Base-by-base conservation (phyloP, 2,797 vertebrate genomes). In the Limosa lapponica region DNA sequence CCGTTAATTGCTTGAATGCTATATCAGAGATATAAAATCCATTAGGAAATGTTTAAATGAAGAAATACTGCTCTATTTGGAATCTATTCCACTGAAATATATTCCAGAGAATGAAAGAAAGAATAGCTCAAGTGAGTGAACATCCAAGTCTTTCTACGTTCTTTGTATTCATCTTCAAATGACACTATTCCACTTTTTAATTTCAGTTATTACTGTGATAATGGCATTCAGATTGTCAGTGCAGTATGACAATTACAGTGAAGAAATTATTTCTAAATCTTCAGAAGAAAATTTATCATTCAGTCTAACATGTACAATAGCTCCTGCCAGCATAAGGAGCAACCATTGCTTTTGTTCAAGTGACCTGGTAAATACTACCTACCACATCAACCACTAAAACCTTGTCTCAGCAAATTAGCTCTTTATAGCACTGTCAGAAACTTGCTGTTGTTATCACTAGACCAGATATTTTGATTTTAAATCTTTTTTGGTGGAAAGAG, bases 131-230 rank as follows among this genome's bases (percentile, higher is more conserved):
- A 52, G 41, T 57, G 46, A 70, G 20, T 74, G 77, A 79, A 79
- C 37, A 17, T 25, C 25, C 24, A 67, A 93, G 51, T 80, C 82
- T 77, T 78, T 93, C 77, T 90, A 44, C 2, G 4, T 59, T 69
- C 62, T 86, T 93, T 70, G 12, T 79, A 87, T 90, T 93, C 41
- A 65, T 79, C 54, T 88, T 86, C 70, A 93, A 89, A 89, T 87
- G 37, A 74, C 84, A 89, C 14, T 15, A 74, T 84, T 94, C 41
- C 66, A 82, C 36, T 94, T 91, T 75, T 82, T 82, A 83, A 91
- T 93, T 95, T 94, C 79, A 62, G 75, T 72, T 91, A 88, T 94
- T 96, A 87, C 43, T 79, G 58, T 73, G 70, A 67, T 95, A 94
- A 94, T 75, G 37, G 32, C 36, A 87, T 86, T 92, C 70, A 89